Evolutionary conservation across 2,113 vertebrate genomes (phyloP).

Genomic region (Burhinus bistriatus): DNA sequence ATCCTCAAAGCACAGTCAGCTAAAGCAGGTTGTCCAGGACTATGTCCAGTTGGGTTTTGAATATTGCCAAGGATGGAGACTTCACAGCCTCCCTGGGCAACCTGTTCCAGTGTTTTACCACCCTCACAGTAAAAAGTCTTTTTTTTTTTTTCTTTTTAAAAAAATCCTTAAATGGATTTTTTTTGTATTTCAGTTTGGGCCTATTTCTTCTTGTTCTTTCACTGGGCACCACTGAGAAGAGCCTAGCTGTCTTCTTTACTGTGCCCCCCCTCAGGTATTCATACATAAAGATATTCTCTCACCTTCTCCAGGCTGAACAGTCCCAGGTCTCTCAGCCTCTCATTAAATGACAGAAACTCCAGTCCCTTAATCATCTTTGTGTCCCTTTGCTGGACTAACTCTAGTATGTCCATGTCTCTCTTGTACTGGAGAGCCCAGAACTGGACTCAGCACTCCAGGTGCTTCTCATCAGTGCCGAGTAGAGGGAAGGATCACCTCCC

Average conservation of each 20-base stretch:
- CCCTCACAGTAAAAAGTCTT: too few species aligned
- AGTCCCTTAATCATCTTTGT: neutral
- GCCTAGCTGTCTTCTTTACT: neutral
- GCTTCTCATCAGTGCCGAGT: neutral
- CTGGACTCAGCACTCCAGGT: accelerated
- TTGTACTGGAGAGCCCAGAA: neutral
- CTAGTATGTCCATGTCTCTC: accelerated
- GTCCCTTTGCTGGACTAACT: neutral
- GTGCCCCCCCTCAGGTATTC: neutral
- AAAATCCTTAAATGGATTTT: neutral
- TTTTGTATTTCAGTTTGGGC: neutral
- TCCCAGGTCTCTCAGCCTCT: neutral
- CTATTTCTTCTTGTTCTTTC: neutral
- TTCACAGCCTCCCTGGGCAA: too few species aligned
- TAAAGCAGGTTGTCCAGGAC: too few species aligned
- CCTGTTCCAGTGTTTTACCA: too few species aligned
- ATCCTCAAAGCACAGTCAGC: too few species aligned
- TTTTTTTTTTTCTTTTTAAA: too few species aligned
- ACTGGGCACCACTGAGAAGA: neutral
- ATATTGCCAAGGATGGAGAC: too few species aligned
- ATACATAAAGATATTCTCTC: neutral
- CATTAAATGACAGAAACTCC: neutral
- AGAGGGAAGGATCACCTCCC: neutral
- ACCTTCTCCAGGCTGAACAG: neutral
- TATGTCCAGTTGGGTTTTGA: too few species aligned